Percentiles rank a stretch among this genome's conserved stretches.
Evolutionary conservation across 2,113 vertebrate species (phyloP).

Genomic region (Leptocoma aspasia): DNA sequence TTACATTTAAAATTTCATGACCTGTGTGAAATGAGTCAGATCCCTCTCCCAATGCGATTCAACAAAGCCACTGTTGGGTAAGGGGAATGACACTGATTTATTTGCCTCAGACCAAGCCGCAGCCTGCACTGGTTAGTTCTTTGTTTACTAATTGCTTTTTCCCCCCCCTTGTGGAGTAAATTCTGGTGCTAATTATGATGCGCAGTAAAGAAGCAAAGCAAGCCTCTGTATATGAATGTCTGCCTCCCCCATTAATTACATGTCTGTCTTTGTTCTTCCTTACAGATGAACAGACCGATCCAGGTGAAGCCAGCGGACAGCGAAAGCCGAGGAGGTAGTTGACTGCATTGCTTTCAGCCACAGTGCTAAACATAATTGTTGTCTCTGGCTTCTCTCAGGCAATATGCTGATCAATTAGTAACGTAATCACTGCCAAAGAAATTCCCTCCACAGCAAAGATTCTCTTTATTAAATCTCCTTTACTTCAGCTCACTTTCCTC

Average conservation of each 20-base stretch:
- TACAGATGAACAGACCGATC: constrained; percentile 99
- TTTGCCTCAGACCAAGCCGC: background rate
- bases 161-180: background rate
- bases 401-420: constrained; percentile 70
- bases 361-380: constrained; percentile 62
- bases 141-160: background rate
- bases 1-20: constrained; percentile 9
- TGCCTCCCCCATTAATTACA: background rate
- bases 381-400: constrained; percentile 65
- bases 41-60: background rate
- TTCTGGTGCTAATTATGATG: background rate
- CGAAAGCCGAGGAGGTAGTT: constrained; percentile 98
- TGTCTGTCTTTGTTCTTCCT: constrained; percentile 56
- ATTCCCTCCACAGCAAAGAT: constrained; percentile 65
- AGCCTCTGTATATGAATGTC: background rate
- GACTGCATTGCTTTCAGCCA: constrained; percentile 77
- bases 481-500: constrained; percentile 59
- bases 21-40: background rate
- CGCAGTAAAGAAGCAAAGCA: background rate
- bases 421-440: constrained; percentile 68
- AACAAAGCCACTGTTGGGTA: background rate
- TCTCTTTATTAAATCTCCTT: constrained; percentile 71
- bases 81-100: background rate
- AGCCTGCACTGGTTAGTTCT: background rate
- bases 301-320: constrained; percentile 99